phyloP scores from a whole-genome alignment of 2,113 vertebrate genomes.

The Thomomys bottae region DNA sequence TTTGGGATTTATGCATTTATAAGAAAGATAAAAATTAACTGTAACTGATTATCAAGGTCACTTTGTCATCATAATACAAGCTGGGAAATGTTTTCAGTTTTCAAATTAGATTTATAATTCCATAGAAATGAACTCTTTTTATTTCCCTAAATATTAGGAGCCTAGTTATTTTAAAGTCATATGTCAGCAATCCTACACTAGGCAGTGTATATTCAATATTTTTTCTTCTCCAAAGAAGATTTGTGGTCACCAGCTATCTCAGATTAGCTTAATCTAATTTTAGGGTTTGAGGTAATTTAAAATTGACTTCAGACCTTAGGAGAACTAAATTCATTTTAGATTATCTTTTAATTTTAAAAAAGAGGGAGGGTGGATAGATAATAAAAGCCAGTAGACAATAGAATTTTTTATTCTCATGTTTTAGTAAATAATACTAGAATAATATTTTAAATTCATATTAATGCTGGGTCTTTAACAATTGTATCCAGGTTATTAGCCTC shows the following conservation, averaged over 20 bases:
- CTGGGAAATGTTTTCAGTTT: not conserved
- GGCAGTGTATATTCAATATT: not conserved
- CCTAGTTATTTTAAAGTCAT: not conserved
- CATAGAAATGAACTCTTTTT: not conserved
- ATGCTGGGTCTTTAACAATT: not conserved
- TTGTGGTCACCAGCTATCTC: not conserved
- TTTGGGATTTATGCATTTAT: not conserved
- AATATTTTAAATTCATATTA: not conserved
- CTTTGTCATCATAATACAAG: slow-evolving; percentile 5
- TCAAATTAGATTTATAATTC: not conserved
- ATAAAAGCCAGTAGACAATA: not conserved
- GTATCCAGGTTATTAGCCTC: slow-evolving; percentile 3
- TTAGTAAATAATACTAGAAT: not conserved
- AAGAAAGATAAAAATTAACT: not conserved
- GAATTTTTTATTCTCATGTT: not conserved
- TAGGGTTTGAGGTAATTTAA: not conserved
- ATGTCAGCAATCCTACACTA: not conserved
- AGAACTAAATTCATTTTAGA: not conserved
- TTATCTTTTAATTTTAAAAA: not conserved
- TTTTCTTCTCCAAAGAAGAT: not conserved
- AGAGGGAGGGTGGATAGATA: not conserved
- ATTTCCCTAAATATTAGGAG: slow-evolving; percentile 16
- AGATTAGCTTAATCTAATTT: slow-evolving; percentile 5
- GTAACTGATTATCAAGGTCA: not conserved
- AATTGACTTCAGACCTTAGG: not conserved